Conservation (phyloP, 2,888 invertebrate genomes). For the Apantesis nais region DNA sequence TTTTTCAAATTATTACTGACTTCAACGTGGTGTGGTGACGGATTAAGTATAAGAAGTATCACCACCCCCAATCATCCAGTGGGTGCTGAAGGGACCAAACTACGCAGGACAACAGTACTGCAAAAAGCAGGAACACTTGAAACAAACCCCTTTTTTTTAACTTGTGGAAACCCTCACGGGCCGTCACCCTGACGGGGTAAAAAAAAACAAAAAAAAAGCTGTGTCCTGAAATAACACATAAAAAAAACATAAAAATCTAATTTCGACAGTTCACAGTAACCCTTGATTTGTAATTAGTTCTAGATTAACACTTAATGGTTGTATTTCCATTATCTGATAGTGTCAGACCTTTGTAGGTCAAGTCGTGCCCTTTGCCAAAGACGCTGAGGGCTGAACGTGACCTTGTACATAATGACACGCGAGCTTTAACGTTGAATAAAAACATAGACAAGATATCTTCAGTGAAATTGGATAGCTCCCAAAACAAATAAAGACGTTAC, state of each 20-base stretch:
- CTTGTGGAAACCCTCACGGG: no score
- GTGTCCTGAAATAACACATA: no score
- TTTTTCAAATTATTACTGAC: no score
- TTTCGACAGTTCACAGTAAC: not conserved
- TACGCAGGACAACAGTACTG: no score
- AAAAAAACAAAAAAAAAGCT: no score
- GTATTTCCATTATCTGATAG: conserved; percentile 28
- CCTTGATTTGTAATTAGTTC: not conserved
- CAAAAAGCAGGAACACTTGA: no score
- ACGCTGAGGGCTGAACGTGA: conserved; percentile 20
- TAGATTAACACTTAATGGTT: not conserved
- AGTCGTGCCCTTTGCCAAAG: conserved; percentile 34
- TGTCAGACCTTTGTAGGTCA: conserved; percentile 34
- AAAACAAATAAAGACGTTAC: not conserved
- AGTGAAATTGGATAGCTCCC: not conserved
- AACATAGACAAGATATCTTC: not conserved
- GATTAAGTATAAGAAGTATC: no score
- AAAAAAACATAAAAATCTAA: not conserved
- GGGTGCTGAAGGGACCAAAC: no score
- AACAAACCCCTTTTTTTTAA: no score
- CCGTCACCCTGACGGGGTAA: no score
- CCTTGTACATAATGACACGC: conserved; percentile 21
- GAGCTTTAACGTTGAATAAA: conserved; percentile 3
- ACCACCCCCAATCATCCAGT: no score
- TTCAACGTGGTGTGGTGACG: no score